Percentiles rank a stretch among this genome's conserved stretches.
phyloP scores from a whole-genome alignment of 1,140 invertebrate species.

The Drosophila pectinifera region DNA sequence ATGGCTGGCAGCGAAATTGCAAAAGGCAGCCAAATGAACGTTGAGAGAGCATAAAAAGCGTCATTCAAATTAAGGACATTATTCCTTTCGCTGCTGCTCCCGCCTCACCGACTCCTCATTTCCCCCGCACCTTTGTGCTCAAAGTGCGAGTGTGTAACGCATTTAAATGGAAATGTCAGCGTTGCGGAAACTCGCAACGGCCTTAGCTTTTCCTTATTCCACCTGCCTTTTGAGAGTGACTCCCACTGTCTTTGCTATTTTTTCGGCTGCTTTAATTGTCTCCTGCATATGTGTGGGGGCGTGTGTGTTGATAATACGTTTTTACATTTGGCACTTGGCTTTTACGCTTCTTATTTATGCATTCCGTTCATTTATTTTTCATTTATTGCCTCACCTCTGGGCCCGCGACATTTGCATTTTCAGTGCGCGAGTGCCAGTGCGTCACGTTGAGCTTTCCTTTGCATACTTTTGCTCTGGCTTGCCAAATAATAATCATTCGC shows the following conservation, averaged over 20 bases:
- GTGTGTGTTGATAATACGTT: constrained; percentile 52
- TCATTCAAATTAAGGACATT: constrained; percentile 78
- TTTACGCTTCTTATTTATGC: constrained; percentile 75
- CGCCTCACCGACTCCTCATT: not conserved
- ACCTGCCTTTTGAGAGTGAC: constrained; percentile 30
- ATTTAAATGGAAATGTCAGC: constrained; percentile 66
- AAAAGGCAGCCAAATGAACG: constrained; percentile 35
- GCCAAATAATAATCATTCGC: constrained; percentile 56
- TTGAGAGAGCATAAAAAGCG: constrained; percentile 65
- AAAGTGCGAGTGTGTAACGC: constrained; percentile 56
- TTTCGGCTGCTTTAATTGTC: constrained; percentile 67
- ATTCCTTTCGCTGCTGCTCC: constrained; percentile 21
- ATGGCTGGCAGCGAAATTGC: constrained; percentile 30
- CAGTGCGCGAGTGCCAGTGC: constrained; percentile 28
- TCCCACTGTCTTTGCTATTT: constrained; percentile 6
- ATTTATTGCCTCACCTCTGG: constrained; percentile 53
- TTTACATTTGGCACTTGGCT: constrained; percentile 68
- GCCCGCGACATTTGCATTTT: constrained; percentile 70
- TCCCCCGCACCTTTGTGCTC: constrained; percentile 1
- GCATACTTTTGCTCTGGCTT: constrained; percentile 65
- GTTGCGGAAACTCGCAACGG: constrained; percentile 51
- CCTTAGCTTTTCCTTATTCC: constrained; percentile 23
- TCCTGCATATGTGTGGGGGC: constrained; percentile 19
- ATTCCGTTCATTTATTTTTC: constrained; percentile 72
- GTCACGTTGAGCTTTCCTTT: constrained; percentile 60